These are phyloP conservation scores for Chiloscyllium punctatum DNA, from an alignment of 2,797 vertebrate species.

Conservation along the genomic window DNA sequence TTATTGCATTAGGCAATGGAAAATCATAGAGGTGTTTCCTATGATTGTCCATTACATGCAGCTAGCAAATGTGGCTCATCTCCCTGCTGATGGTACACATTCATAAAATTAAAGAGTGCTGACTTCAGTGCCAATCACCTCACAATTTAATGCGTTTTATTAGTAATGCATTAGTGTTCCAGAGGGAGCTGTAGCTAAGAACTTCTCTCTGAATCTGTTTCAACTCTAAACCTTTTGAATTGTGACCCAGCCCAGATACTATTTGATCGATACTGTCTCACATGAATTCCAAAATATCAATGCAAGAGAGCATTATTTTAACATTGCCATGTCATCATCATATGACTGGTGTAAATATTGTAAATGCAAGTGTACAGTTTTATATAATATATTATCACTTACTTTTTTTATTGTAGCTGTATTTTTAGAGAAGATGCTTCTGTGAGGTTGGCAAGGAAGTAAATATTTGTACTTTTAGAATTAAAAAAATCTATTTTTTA, in stretches of 20 bases:
- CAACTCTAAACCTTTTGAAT: not conserved
- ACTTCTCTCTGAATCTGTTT: not conserved
- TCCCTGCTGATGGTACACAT: not conserved
- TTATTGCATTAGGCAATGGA: not conserved
- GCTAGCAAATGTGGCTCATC: not conserved
- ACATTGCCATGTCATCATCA: not conserved
- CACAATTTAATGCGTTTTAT: too few species aligned
- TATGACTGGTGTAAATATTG: slow-evolving; percentile 23
- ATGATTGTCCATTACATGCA: not conserved
- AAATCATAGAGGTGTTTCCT: not conserved
- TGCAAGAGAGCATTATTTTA: not conserved
- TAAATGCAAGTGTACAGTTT: slow-evolving; percentile 32
- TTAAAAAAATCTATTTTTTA: slow-evolving; percentile 24
- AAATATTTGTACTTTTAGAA: slow-evolving; percentile 36
- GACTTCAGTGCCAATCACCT: not conserved
- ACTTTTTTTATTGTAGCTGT: not conserved
- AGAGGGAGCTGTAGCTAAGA: not conserved
- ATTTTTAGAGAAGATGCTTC: not conserved
- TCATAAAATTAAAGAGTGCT: not conserved
- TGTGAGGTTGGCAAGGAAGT: slow-evolving; percentile 2
- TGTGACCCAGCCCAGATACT: not conserved
- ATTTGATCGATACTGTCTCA: not conserved
- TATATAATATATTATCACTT: slow-evolving; percentile 28
- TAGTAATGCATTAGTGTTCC: not conserved
- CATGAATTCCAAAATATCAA: not conserved